Percentiles rank a stretch among this genome's conserved stretches.
phyloP scores from a whole-genome alignment of 2,888 invertebrate genomes.

The Philopedon plagiatum region DNA sequence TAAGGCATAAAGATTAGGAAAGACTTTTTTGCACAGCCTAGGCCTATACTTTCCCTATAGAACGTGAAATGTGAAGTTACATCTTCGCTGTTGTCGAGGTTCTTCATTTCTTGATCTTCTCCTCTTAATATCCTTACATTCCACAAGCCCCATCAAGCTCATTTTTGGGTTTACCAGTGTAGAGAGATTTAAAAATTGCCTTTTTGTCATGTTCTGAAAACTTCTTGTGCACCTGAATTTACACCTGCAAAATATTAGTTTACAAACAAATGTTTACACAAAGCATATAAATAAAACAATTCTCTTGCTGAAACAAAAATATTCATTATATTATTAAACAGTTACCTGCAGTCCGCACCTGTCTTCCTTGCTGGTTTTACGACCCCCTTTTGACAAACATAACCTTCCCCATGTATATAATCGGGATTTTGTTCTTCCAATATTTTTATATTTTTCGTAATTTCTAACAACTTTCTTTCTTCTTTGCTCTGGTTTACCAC shows the following conservation, averaged over 20 bases:
- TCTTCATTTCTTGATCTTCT: not conserved
- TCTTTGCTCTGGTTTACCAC: not conserved
- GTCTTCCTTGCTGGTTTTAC: not conserved
- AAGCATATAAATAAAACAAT: not conserved
- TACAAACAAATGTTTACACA: not conserved
- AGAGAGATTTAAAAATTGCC: not conserved
- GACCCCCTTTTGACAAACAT: too few relatives aligned
- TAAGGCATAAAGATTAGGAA: not conserved
- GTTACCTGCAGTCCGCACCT: not conserved
- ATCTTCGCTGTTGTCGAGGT: not conserved
- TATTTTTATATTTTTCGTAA: too few relatives aligned
- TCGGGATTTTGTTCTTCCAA: too few relatives aligned
- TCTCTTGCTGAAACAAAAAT: too few relatives aligned
- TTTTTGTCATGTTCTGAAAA: not conserved
- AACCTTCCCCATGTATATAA: too few relatives aligned
- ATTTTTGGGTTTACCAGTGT: not conserved
- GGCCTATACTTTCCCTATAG: not conserved
- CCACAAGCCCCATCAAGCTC: not conserved
- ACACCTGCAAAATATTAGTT: not conserved
- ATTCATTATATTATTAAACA: not conserved
- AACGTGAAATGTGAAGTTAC: not conserved
- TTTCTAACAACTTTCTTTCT: not conserved
- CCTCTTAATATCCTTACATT: not conserved
- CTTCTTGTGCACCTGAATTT: not conserved
- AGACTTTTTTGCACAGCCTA: not conserved